Base-by-base conservation (phyloP, 2,797 vertebrate species). In the Cyprinella venusta region DNA sequence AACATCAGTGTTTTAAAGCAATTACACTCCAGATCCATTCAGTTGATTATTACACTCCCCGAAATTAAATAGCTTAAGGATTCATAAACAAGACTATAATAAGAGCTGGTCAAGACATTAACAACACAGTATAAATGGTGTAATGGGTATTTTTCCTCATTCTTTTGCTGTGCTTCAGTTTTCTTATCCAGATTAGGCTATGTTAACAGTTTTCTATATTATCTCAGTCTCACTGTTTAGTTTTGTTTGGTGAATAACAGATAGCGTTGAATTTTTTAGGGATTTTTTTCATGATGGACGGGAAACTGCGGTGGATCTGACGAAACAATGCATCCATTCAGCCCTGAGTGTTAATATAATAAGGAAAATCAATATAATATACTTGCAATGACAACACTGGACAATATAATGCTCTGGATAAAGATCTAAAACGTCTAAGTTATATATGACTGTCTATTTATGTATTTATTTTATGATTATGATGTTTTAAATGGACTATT, bases 11-110 rank as follows among this genome's bases (percentile, higher is more conserved):
- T 33, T 81, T 78, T 85, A 13, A 82, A 79, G 80, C 50, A 68
- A 82, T 78, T 81, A 38, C 52, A n/a, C 72, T 48, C 72, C 21
- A 74, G 84, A 80, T 86, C 79, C 38, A 56, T 76, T 77, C 18
- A 80, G 65, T 38, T 68, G 76, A 86, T 83, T 83, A 80, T 45
- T 87, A 72, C 12, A 83, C 79, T 79, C 42, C 61, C 61, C 5
- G 30, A 50, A 86, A 68, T 85, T 5, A 83, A 63, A 63, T 42
- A 38, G 70, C n/a, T 26, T 83, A 8, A 84, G 8, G 50, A 85
- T 76, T 70, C 59, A 78, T 36, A 84, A 81, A 80, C 64, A 76
- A 12, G 42, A 30, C 38, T 40, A 81, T 56, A 84, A 76, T 80
- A 72, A 50, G 79, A 77, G 24, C 8, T 18, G 21, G 33, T 59